Evolutionary conservation across 2,888 invertebrate species (phyloP), one percentile per base, ranked within the genome.

Genomic region (Spodoptera littoralis): DNA sequence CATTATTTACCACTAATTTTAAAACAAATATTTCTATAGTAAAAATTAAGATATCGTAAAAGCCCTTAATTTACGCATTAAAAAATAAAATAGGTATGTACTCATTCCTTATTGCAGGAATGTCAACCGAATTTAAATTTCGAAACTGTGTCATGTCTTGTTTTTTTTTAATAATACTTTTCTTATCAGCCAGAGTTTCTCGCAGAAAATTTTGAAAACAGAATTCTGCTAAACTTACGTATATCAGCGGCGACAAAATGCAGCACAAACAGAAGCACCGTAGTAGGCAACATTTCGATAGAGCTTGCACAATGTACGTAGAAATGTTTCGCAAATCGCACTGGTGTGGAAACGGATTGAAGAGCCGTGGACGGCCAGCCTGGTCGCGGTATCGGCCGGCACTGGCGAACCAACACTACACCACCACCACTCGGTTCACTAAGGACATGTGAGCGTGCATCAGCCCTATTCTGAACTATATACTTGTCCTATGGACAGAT

Each of bases 181-280:
- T 8, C 36, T 9, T 36, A 36, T 9, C 8, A 36, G 5, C 36
- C 36, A 36, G 9, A 8, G 6, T 36, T 4, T 8, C 36, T 36
- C 36, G 36, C 9, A 6, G 36, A 44, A 5, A 41, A 13, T 56
- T 18, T 24, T 1, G 36, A 24, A 47, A 59, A 48, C 52, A 8
- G 0, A 60, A 36, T 36, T 36, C 8, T 36, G 2, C 36, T 36
- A 36, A 36, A 91, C 94, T 93, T 87, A 94, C 94, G 94, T 82
- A 94, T 89, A 80, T 94, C 93, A 62, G 93, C 92, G 53, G 89
- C 85, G 66, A 84, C 90, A 66, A 86, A 88, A 72, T 89, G 91
- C 85, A 94, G 84, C 80, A 86, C 86, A 45, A 90, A 74, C 76
- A 94, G 82, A 51, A 93, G 74, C 75, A 88, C 83, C 58, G 87